Evolutionary conservation across 2,113 vertebrate genomes (phyloP), one percentile per base, ranked within the genome.

Genomic region (Amphiprion percula): DNA sequence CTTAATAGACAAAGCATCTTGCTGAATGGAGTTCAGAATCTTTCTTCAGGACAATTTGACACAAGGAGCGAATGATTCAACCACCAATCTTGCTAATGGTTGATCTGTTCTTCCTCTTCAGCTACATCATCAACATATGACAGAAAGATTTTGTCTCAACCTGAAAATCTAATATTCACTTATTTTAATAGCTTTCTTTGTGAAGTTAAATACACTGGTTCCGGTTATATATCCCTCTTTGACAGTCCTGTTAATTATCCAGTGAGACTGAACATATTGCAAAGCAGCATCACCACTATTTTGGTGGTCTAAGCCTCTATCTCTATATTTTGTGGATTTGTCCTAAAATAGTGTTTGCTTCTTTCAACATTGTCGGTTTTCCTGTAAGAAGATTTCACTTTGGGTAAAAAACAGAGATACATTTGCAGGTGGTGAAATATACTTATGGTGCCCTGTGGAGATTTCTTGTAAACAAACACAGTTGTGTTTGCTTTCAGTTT

Each of bases 361-460:
- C 41, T 33, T 39, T 55, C 6, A 55, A 10, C 37, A 4, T 37
- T 12, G 21, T 23, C 46, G 63, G 17, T 68, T 67, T 39, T 26
- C 15, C 21, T 33, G 4, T 11, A 23, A 37, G 23, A 54, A 5
- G n/a, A 37, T 61, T 60, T 79, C 46, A 30, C 61, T 58, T 58
- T 1, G 30, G 58, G 21, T 52, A 37, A 72, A 58, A 44, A 68
- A 74, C 10, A 55, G 5, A 71, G 55, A 72, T 23, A 52, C 47
- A 72, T 72, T 41, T 55, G 28, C 39, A 70, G 67, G 58, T 70
- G 67, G 75, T 62, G 28, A 56, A 41, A 66, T 44, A 47, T 65
- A 58, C 77, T 52, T 65, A 59, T 19, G 47, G 33, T 49, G 19
- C 37, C 61, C 68, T 66, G 55, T 52, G 61, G 68, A 79, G 77